Evolutionary conservation across 2,888 invertebrate species (phyloP).

Genomic region (Caprella mutica): DNA sequence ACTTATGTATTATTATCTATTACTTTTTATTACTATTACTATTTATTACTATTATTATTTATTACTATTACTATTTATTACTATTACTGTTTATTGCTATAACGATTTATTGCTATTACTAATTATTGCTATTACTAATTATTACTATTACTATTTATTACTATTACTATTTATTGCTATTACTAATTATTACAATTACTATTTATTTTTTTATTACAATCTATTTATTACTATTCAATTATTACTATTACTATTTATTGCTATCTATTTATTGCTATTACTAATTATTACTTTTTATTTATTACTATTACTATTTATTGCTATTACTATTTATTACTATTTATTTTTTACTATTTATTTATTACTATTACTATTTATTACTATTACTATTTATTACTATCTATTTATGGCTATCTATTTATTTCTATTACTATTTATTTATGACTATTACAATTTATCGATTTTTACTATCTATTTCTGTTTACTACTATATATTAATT

Average conservation of each 20-base stretch:
- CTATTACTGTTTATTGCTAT: constrained; percentile 1
- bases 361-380: too few relatives aligned
- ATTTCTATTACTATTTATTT: background rate
- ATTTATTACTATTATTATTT: too few relatives aligned
- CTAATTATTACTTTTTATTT: background rate
- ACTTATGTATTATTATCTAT: background rate
- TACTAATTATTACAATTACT: background rate
- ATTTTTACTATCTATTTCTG: background rate
- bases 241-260: background rate
- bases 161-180: too few relatives aligned
- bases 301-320: constrained; percentile 2
- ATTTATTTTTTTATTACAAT: background rate
- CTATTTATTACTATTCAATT: background rate
- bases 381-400: too few relatives aligned
- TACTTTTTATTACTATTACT: too few relatives aligned
- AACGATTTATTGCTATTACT: background rate
- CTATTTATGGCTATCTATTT: background rate
- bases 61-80: too few relatives aligned
- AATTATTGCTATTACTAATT: too few relatives aligned
- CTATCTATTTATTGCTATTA: background rate
- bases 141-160: too few relatives aligned
- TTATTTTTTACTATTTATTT: too few relatives aligned
- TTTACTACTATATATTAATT: background rate
- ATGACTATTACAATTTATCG: background rate
- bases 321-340: background rate